Evolutionary conservation across 2,888 invertebrate genomes (phyloP), one percentile per base, ranked within the genome.

Genomic region (Malacosoma neustria): DNA sequence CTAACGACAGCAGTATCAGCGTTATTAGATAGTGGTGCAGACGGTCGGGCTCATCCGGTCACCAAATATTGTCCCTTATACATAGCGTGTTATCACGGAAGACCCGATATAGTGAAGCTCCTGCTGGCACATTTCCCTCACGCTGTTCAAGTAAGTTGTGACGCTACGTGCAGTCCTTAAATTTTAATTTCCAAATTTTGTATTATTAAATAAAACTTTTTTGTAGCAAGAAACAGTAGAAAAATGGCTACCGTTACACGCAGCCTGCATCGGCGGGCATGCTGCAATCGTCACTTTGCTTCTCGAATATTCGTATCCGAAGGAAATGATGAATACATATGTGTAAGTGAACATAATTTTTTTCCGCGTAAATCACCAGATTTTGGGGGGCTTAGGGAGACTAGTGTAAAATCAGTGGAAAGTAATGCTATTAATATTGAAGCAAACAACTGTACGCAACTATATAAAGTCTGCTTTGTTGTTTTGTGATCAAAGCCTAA

Each of bases 21-120:
- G 3, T 84, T 99, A 15, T 72, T 98, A 32, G 92, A 92, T 11
- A 87, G 92, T 39, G 94, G 95, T 1, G 95, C 96, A 0, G 97
- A 97, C 79, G 95, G 96, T 1, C 89, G 96, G 37, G 92, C 92
- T 22, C 97, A 97, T 76, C 92, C 96, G 0, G 93, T 95, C 14
- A 97, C 97, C 2, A 92, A 93, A 60, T 97, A 98, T 72, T 95
- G 96, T 1, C 97, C 98, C 0, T 87, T 98, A 0, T 97, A 98
- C 74, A 93, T 95, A 37, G 94, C 97, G 3, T 93, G 93, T 44
- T 94, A 95, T 59, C 93, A 94, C 61, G 97, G 97, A 0, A 92
- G 94, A 61, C 77, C 87, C 45, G 92, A 93, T 33, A 92, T 96
- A 40, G 93, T 92, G 0, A 90, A 91, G 51, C 66, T 93, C 45